Evolutionary conservation across 2,113 vertebrate species (phyloP), one percentile per base, ranked within the genome.

Genomic region (Neolamprologus hecqui): DNA sequence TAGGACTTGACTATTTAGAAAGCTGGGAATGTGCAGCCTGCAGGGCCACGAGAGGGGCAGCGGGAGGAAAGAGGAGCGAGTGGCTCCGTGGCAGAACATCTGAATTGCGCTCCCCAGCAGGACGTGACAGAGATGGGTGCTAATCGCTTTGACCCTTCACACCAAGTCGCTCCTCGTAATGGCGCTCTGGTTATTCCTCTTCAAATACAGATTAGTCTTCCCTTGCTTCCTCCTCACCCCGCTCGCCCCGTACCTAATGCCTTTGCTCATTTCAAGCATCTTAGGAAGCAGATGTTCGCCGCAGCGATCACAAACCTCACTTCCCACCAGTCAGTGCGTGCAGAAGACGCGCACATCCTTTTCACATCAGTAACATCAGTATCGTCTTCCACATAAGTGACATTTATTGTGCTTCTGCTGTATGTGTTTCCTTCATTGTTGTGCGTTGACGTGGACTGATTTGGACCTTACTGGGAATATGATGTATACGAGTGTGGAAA

Each of bases 131-230:
- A 87, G 79, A 87, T 87, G 92, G 83, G 70, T 28, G 17, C 79
- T 89, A 93, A 94, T 93, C 65, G 88, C 86, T 92, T 94, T 89
- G 92, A 96, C 95, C 94, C 87, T 75, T 95, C 93, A 82, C 94
- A 95, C 93, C 89, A 15, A 60, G 92, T 91, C 92, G 91, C 89
- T 91, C 87, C 90, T 47, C 70, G 58, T 93, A 93, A 93, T 79
- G 87, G 68, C 47, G 51, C 77, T 88, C 9, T 35, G 17, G 79
- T 87, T 77, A 57, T 86, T 82, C 79, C 68, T 81, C 63, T 35
- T 89, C 86, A 95, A 96, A 96, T 93, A 95, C 89, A 95, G 94
- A 96, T 93, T 88, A 92, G 94, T 95, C 89, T 87, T 87, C 51
- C 86, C 89, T 94, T 85, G 5, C 86, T 93, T 90, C 88, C 93